Evolutionary conservation across 2,113 vertebrate species (phyloP).

Genomic region (Recurvirostra avosetta): DNA sequence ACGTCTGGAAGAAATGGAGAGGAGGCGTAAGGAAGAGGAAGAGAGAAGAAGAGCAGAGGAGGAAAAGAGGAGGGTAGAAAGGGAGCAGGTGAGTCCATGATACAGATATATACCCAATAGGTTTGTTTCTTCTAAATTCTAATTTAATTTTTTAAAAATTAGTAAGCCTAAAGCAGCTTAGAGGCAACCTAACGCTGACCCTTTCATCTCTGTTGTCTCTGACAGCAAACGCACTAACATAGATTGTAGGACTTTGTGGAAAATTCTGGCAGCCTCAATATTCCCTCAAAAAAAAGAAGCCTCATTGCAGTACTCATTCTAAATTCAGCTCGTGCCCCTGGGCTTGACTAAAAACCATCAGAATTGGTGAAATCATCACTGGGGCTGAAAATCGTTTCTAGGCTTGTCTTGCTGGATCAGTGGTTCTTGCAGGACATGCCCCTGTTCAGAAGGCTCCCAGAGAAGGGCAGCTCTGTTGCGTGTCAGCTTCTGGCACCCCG

Average conservation of each 20-base stretch:
- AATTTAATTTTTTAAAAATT: background rate
- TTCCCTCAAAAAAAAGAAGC: background rate
- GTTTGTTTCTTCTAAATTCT: background rate
- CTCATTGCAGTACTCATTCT: background rate
- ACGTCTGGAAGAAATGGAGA: slow-evolving; percentile 90
- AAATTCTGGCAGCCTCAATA: slow-evolving; percentile 30
- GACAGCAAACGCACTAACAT: slow-evolving; percentile 4
- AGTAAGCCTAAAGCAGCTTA: slow-evolving; percentile 7
- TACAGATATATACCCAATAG: background rate
- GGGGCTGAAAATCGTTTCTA: background rate
- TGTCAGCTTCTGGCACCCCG: background rate
- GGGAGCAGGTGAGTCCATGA: slow-evolving; percentile 86
- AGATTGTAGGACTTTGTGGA: background rate
- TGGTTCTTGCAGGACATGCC: background rate
- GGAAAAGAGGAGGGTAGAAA: slow-evolving; percentile 92
- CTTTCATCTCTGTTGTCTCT: slow-evolving; percentile 37
- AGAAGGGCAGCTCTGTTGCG: background rate
- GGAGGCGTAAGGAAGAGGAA: slow-evolving; percentile 94
- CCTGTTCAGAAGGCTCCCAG: background rate
- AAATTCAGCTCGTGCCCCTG: background rate
- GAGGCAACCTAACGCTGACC: background rate
- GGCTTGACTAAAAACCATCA: background rate
- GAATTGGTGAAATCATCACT: background rate
- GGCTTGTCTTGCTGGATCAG: slow-evolving; percentile 3
- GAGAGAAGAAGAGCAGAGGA: slow-evolving; percentile 92